A percentile compares a stretch with the other conserved stretches of the same genome.
Evolutionary conservation across 2,797 vertebrate species (phyloP).

Genomic region (Periophthalmus magnuspinnatus): DNA sequence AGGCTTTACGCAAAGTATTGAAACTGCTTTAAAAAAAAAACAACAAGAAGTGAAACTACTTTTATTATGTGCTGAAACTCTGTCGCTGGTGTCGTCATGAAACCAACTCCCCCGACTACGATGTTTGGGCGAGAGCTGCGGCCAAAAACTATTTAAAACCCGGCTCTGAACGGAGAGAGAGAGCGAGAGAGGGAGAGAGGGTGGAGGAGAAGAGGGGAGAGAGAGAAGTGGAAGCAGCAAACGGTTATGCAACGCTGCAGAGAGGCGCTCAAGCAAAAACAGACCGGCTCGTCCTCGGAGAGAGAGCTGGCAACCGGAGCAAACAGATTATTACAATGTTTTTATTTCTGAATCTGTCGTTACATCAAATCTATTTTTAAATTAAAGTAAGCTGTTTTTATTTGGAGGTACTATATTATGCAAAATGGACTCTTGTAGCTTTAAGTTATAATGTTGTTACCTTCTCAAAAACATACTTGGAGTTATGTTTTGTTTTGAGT

Average conservation of each 20-base stretch:
- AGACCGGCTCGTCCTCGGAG: constrained; percentile 3
- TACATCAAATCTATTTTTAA: too few species aligned
- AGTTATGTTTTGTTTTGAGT: too few species aligned
- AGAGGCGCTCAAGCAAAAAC: constrained; percentile 40
- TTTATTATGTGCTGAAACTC: constrained; percentile 25
- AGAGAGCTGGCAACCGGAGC: too few species aligned
- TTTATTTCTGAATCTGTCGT: too few species aligned
- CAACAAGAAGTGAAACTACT: not conserved
- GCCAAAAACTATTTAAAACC: constrained; percentile 46
- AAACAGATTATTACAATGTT: too few species aligned
- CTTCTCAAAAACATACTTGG: too few species aligned
- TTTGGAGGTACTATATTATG: too few species aligned
- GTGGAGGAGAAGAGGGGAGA: constrained; percentile 36
- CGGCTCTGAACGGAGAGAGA: constrained; percentile 51
- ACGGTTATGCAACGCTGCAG: constrained; percentile 71
- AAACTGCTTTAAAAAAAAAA: constrained; percentile 16
- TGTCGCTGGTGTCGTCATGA: constrained; percentile 58
- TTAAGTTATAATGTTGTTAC: too few species aligned
- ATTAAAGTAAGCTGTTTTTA: too few species aligned
- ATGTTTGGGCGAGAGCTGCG: constrained; percentile 49
- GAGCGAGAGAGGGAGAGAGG: constrained; percentile 39
- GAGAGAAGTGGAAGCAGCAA: constrained; percentile 64
- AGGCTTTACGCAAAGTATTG: constrained; percentile 21
- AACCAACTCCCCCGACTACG: constrained; percentile 56
- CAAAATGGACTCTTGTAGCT: too few species aligned